Conservation (phyloP, 1,140 invertebrate genomes). For the Bombus terrestris region DNA sequence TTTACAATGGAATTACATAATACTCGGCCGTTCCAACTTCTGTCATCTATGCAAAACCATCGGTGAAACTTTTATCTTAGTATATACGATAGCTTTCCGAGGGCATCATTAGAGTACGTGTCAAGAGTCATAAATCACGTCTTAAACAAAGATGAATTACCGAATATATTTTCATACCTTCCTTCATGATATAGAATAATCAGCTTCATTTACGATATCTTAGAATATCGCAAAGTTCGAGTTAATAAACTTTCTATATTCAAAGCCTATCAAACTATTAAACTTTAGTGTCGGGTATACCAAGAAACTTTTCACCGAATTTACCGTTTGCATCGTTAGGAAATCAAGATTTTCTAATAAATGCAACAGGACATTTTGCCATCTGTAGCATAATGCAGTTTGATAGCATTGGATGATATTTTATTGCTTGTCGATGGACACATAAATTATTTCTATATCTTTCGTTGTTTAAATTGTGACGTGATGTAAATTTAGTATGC, state of each 20-base stretch:
- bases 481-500: neutral
- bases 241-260: neutral
- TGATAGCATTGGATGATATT: neutral
- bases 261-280: no score
- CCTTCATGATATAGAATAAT: neutral
- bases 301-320: no score
- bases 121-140: neutral
- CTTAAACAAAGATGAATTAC: neutral
- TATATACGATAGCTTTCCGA: neutral
- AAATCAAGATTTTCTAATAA: no score
- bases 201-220: no score
- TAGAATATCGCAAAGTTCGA: neutral
- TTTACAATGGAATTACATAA: conserved; percentile 51
- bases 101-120: neutral
- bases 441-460: neutral
- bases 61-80: neutral
- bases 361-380: no score
- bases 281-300: no score
- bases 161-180: neutral
- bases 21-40: neutral
- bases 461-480: neutral
- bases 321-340: no score
- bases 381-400: neutral
- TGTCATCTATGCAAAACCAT: neutral
- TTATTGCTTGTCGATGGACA: neutral